These are phyloP conservation scores for Apeira syringaria DNA, from an alignment of 2,888 invertebrate genomes.

Conservation along the genomic window DNA sequence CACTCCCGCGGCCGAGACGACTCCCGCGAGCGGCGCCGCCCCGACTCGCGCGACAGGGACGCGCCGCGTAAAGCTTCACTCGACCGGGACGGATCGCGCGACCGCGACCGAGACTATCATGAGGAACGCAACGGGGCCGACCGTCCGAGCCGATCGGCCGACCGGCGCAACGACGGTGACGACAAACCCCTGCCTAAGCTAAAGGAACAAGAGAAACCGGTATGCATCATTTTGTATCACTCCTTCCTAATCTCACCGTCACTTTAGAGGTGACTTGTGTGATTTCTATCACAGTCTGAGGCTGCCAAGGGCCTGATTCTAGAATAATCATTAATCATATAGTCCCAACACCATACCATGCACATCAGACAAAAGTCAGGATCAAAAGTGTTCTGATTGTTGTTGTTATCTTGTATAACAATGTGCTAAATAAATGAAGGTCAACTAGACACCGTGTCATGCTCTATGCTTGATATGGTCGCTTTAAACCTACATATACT, in stretches of 20 bases:
- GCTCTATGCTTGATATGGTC: conserved; percentile 51
- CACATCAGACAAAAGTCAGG: conserved; percentile 50
- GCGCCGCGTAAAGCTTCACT: too few relatives aligned
- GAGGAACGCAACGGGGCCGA: conserved; percentile 53
- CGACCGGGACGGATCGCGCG: conserved; percentile 16
- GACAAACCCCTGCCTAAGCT: conserved; percentile 86
- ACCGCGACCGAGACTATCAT: not conserved
- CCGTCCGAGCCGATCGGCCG: conserved; percentile 57
- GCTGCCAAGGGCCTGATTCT: too few relatives aligned
- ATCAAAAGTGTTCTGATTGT: conserved; percentile 37
- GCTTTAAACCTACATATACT: conserved; percentile 62
- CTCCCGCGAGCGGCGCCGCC: conserved; percentile 27
- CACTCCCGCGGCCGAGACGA: conserved; percentile 39
- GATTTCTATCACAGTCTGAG: too few relatives aligned
- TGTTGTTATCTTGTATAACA: conserved; percentile 36
- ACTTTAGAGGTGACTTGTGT: too few relatives aligned
- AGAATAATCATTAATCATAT: too few relatives aligned
- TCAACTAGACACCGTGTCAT: conserved; percentile 62
- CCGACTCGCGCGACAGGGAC: conserved; percentile 26
- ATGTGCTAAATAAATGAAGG: conserved; percentile 59
- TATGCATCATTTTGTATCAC: conserved; percentile 71
- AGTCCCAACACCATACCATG: too few relatives aligned
- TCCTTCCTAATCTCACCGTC: too few relatives aligned
- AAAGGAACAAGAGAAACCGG: conserved; percentile 89
- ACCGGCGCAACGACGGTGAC: conserved; percentile 51